phyloP scores from a whole-genome alignment of 2,797 vertebrate species.

The Falco novaeseelandiae region DNA sequence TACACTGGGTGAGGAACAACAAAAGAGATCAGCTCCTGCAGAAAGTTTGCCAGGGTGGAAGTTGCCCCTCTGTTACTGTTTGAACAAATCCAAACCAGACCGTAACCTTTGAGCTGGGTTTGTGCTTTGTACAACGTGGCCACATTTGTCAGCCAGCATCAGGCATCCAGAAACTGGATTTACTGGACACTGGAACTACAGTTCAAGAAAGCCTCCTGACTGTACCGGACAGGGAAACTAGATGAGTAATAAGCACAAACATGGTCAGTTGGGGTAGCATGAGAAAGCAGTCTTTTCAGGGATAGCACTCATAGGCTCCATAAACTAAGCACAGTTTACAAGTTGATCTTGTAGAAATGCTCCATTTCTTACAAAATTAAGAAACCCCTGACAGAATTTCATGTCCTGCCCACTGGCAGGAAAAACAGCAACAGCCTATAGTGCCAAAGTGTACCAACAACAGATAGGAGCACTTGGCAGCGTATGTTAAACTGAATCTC shows the following conservation, averaged over 20 bases:
- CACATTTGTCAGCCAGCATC: neutral
- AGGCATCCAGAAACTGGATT: neutral
- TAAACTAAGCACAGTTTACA: neutral
- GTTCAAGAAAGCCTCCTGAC: neutral
- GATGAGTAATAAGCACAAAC: neutral
- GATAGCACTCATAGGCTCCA: neutral
- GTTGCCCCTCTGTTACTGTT: neutral
- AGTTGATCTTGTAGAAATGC: neutral
- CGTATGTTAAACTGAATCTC: neutral
- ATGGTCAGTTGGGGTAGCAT: rapidly evolving
- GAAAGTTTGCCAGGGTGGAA: neutral
- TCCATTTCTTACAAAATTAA: neutral
- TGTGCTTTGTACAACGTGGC: neutral
- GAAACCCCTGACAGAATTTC: neutral
- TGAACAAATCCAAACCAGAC: neutral
- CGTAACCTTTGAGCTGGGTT: neutral
- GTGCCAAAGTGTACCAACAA: rapidly evolving
- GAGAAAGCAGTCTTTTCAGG: neutral
- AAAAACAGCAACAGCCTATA: rapidly evolving
- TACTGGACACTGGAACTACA: neutral
- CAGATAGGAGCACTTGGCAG: neutral
- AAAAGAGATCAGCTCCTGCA: neutral
- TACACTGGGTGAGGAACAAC: neutral
- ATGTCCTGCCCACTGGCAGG: neutral
- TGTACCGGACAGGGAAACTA: neutral